These are phyloP conservation scores for Aplochiton taeniatus DNA, from an alignment of 2,797 vertebrate genomes.

Conservation along the genomic window DNA sequence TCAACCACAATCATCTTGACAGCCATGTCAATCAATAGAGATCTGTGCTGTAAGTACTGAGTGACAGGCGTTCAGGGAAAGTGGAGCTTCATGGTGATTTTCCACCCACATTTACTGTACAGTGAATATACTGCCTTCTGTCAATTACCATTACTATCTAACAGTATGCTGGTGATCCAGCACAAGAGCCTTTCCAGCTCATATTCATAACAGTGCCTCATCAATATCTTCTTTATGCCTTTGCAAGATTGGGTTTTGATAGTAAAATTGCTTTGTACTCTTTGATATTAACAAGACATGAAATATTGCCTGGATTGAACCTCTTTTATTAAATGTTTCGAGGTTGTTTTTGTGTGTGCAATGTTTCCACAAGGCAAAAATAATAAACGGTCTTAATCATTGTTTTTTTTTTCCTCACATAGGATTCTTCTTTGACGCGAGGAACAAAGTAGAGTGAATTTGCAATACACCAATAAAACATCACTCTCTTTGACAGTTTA, in stretches of 20 bases:
- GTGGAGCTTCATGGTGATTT: constrained; percentile 32
- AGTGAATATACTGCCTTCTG: too few relatives aligned
- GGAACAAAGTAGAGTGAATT: constrained; percentile 64
- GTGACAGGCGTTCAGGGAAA: constrained; percentile 41
- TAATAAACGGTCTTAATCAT: constrained; percentile 55
- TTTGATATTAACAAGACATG: too few relatives aligned
- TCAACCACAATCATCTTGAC: constrained; percentile 57
- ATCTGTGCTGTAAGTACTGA: not conserved
- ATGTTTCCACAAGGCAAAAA: constrained; percentile 50
- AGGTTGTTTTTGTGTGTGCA: constrained; percentile 18
- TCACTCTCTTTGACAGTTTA: constrained; percentile 71
- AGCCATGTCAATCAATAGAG: constrained; percentile 57
- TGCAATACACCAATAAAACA: constrained; percentile 63
- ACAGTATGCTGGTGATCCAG: not conserved
- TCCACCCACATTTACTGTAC: not conserved
- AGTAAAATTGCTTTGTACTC: not conserved
- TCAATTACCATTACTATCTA: constrained; percentile 16
- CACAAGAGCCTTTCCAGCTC: too few relatives aligned
- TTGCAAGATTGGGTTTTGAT: not conserved
- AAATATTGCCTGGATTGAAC: not conserved
- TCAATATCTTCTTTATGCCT: not conserved
- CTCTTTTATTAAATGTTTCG: too few relatives aligned
- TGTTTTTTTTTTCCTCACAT: constrained; percentile 38
- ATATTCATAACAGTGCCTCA: too few relatives aligned
- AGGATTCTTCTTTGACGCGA: constrained; percentile 57